Evolutionary conservation across 2,113 vertebrate genomes (phyloP).

Genomic region (Dunckerocampus dactyliophorus): DNA sequence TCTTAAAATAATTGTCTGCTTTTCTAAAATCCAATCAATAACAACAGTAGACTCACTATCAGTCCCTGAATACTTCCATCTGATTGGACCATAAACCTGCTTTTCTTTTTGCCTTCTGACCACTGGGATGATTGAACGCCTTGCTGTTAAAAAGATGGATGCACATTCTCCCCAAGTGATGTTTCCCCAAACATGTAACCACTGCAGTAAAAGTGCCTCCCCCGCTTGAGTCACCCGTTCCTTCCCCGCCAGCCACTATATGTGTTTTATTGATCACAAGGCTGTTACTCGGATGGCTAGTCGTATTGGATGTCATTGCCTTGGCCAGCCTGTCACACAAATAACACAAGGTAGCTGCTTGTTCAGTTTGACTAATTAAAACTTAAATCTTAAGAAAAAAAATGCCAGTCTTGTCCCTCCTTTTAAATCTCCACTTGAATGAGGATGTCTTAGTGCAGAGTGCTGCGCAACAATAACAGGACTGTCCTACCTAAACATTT

Average conservation of each 20-base stretch:
- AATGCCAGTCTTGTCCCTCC: not conserved
- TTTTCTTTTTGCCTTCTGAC: too few species aligned
- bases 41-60: too few species aligned
- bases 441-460: not conserved
- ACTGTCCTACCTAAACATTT: constrained; percentile 28
- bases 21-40: too few species aligned
- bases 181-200: constrained; percentile 25
- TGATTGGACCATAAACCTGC: too few species aligned
- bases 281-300: constrained; percentile 39
- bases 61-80: too few species aligned
- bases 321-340: constrained; percentile 25
- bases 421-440: constrained; percentile 1
- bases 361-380: not conserved
- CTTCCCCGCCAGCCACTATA: constrained; percentile 34
- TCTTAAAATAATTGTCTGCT: too few species aligned
- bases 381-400: not conserved
- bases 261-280: constrained; percentile 49
- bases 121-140: not conserved
- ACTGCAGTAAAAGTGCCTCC: constrained; percentile 25
- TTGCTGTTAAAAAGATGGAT: constrained; percentile 7
- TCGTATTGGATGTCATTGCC: constrained; percentile 28
- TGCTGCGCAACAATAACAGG: not conserved
- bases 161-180: not conserved
- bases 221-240: not conserved
- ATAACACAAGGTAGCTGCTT: constrained; percentile 3